Evolutionary conservation across 2,888 invertebrate species (phyloP).

Genomic region (Drosophila nr. medialis): DNA sequence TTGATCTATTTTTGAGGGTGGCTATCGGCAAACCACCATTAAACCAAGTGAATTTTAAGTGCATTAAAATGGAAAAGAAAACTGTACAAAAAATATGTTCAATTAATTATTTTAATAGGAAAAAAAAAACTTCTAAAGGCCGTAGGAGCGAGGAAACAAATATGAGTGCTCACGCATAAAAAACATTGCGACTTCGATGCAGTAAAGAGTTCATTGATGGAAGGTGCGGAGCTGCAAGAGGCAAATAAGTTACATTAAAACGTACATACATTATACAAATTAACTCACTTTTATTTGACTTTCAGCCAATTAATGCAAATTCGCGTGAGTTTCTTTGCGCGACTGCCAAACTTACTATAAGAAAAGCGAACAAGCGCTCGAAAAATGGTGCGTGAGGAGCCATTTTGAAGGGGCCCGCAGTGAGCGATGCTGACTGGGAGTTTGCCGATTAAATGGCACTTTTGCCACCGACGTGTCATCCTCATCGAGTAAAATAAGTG

Average conservation of each 20-base stretch:
- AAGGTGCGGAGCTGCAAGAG: background rate
- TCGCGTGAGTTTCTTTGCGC: background rate
- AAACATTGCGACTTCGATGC: background rate
- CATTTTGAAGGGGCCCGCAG: too few relatives aligned
- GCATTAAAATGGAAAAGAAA: background rate
- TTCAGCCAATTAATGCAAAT: background rate
- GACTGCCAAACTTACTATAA: background rate
- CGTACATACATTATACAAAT: background rate
- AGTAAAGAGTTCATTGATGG: background rate
- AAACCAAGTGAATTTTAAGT: background rate
- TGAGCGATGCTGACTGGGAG: too few relatives aligned
- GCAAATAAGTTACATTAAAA: background rate
- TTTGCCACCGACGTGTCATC: background rate
- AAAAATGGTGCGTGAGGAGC: background rate
- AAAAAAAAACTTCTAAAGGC: background rate
- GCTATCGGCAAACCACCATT: background rate
- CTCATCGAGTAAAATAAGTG: background rate
- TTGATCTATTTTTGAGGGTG: background rate
- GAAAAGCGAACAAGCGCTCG: background rate
- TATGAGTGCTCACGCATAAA: background rate
- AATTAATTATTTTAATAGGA: background rate
- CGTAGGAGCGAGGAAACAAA: background rate
- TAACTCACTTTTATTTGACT: background rate
- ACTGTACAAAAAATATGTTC: background rate
- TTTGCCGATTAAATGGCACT: background rate